phyloP scores from a whole-genome alignment of 2,797 vertebrate genomes.

The Avahi laniger region DNA sequence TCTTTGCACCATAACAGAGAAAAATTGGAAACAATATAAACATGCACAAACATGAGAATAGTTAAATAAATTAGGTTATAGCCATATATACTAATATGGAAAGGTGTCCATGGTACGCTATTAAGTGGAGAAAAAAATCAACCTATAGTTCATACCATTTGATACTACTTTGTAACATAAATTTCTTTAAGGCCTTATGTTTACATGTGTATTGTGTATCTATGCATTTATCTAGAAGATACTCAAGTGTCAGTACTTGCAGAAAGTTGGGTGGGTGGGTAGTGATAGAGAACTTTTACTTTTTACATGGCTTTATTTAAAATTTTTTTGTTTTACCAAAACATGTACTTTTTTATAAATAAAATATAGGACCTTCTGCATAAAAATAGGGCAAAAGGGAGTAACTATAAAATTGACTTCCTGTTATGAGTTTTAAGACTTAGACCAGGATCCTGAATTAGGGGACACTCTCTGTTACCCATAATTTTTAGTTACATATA shows the following conservation, averaged over 20 bases:
- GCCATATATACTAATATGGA: accelerated
- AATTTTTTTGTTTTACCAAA: neutral
- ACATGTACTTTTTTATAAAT: neutral
- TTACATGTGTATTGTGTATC: accelerated
- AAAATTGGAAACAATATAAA: neutral
- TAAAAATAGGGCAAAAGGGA: neutral
- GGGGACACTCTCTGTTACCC: neutral
- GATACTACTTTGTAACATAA: accelerated
- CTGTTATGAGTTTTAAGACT: neutral
- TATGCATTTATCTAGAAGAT: neutral
- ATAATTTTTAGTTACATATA: neutral
- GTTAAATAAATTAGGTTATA: neutral
- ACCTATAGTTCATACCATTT: accelerated
- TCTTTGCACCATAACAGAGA: neutral
- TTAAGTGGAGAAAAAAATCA: neutral
- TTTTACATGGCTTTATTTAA: neutral
- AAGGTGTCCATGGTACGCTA: accelerated
- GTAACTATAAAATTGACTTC: neutral
- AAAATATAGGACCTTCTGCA: neutral
- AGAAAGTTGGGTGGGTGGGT: accelerated
- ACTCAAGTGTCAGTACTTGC: accelerated
- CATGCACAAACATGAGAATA: accelerated
- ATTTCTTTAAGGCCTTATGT: neutral
- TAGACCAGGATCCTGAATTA: neutral
- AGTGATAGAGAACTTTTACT: neutral